Conservation (phyloP, 30 jellyfish, hydroid and myxozoan genomes). For the Pelagia noctiluca region DNA sequence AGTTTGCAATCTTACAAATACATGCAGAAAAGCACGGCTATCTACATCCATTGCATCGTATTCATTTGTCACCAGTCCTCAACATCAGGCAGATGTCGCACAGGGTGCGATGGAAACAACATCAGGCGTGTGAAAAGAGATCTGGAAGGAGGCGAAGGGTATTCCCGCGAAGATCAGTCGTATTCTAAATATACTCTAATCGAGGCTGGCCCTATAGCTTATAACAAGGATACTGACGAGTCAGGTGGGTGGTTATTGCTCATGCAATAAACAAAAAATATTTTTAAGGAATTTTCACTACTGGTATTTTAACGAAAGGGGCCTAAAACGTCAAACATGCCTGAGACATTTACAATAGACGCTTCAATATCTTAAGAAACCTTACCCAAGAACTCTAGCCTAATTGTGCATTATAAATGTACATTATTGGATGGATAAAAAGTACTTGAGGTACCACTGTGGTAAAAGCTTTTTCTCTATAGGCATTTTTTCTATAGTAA, state of each 20-base stretch:
- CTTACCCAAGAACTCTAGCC: too few relatives aligned
- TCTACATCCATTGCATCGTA: conserved; percentile 32
- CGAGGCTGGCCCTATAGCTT: conserved; percentile 1
- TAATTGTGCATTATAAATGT: too few relatives aligned
- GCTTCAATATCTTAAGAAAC: too few relatives aligned
- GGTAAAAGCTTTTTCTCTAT: too few relatives aligned
- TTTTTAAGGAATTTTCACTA: too few relatives aligned
- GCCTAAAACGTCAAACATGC: background rate
- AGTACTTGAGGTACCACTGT: too few relatives aligned
- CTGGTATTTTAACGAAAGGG: background rate
- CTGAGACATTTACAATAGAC: too few relatives aligned
- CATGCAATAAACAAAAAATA: background rate
- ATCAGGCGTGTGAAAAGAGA: conserved; percentile 23
- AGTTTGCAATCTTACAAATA: conserved; percentile 26
- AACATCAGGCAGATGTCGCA: conserved; percentile 19
- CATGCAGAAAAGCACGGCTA: conserved; percentile 14
- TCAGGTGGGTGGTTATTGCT: background rate
- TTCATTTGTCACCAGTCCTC: conserved; percentile 49
- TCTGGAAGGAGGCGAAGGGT: background rate
- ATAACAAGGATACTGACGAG: background rate
- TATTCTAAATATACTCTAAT: background rate
- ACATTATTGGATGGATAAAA: too few relatives aligned
- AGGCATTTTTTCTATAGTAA: too few relatives aligned
- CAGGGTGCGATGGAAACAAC: conserved; percentile 57
- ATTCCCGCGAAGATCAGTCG: background rate